Evolutionary conservation across 2,797 vertebrate genomes (phyloP), one percentile per base, ranked within the genome.

Genomic region (Mastacembelus armatus): DNA sequence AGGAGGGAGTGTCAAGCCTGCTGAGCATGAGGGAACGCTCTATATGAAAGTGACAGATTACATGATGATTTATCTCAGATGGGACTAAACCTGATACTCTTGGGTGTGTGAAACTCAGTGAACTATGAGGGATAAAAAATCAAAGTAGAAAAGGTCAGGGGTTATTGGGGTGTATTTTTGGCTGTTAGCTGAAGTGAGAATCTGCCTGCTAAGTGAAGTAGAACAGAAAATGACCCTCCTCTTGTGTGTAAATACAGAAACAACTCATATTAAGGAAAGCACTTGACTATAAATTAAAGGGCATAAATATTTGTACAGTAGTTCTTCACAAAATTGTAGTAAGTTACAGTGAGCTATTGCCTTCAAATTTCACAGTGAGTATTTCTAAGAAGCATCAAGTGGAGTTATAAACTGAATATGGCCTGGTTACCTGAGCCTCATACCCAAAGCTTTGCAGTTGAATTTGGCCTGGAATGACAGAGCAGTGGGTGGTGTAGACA

Each of bases 111-210:
- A 74, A 71, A 80, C 67, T 54, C 21, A 52, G 71, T 88, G 74
- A 86, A 81, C 77, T 78, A 74, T 32, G 62, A 47, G 66, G 68
- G 71, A 44, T 39, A 49, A 69, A 78, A 66, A 49, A 66, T 24
- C 19, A 45, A 78, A 71, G 77, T 52, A 61, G 42, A 45, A 80
- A 82, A 86, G 86, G 84, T 89, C 77, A 87, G 16, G 78, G 74
- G 76, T 83, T 79, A 80, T 52, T 71, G 32, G 3, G 6, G 62
- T 27, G 58, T 91, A 91, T 90, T 88, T 92, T 83, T 86, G 87
- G 83, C 76, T 43, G 21, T 40, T 71, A 19, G 63, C 40, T 39
- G 42, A 65, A 57, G 74, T 51, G 7, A 3, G 36, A 39, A 52
- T 59, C 51, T 54, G 55, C 52, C 55, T 54, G 50, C 47, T 57